A percentile compares a stretch with the other conserved stretches of the same genome.
phyloP scores from a whole-genome alignment of 1,140 invertebrate species.

The Mercenaria mercenaria region DNA sequence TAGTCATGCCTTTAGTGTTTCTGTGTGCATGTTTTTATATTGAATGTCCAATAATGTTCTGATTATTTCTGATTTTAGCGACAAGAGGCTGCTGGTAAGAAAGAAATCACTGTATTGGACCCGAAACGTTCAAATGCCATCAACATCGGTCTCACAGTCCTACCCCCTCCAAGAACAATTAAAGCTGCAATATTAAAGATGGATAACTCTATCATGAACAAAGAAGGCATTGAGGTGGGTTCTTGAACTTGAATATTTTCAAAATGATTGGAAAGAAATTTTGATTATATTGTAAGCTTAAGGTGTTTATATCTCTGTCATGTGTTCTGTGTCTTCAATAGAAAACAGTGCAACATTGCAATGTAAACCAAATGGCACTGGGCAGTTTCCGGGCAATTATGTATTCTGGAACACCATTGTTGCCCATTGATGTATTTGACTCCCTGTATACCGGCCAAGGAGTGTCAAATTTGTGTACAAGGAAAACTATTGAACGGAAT shows the following conservation, averaged over 20 bases:
- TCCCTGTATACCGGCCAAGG: too few relatives aligned
- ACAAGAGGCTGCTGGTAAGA: conserved; percentile 97
- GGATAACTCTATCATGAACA: conserved; percentile 99
- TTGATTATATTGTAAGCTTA: not conserved
- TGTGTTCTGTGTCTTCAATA: not conserved
- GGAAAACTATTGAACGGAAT: too few relatives aligned
- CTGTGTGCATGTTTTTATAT: too few relatives aligned
- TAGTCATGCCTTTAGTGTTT: not conserved
- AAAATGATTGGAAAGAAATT: not conserved
- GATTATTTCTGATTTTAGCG: conserved; percentile 88
- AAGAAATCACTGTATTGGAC: conserved; percentile 98
- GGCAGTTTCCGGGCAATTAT: too few relatives aligned
- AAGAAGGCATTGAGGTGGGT: conserved; percentile 97
- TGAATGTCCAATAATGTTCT: too few relatives aligned
- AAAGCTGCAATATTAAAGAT: conserved; percentile 99
- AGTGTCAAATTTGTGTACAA: too few relatives aligned
- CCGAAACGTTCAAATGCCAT: conserved; percentile 99
- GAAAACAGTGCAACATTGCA: too few relatives aligned
- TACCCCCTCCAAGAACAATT: conserved; percentile 97
- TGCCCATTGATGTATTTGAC: too few relatives aligned
- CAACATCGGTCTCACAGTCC: conserved; percentile 99
- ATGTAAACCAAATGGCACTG: too few relatives aligned
- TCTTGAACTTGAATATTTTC: not conserved
- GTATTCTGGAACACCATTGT: too few relatives aligned
- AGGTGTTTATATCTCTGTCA: not conserved